Evolutionary conservation across 2,888 invertebrate genomes (phyloP).

Genomic region (Tenthredo distinguenda): DNA sequence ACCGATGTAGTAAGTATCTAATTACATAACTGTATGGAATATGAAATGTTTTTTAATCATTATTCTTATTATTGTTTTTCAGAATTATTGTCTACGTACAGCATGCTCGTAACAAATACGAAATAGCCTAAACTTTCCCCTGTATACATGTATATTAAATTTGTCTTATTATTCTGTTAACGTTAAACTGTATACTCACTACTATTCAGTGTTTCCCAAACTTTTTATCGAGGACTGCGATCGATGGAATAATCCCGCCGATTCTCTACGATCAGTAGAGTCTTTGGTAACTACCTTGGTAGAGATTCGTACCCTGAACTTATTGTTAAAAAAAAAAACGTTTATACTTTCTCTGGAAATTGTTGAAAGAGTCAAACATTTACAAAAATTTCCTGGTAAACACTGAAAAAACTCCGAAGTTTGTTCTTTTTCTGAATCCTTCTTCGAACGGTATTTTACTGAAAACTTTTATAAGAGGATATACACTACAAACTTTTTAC

Average conservation of each 20-base stretch:
- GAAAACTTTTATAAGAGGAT: background rate
- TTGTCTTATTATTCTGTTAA: conserved; percentile 20
- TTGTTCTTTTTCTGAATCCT: background rate
- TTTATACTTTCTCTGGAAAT: background rate
- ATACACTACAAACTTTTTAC: background rate
- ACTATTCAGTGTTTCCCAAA: conserved; percentile 16
- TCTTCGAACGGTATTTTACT: background rate
- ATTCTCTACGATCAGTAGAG: background rate
- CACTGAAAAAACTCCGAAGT: background rate
- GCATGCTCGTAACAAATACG: conserved; percentile 31
- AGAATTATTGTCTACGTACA: conserved; percentile 45
- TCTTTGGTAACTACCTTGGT: background rate
- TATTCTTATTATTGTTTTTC: conserved; percentile 51
- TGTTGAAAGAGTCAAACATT: background rate
- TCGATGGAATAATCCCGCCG: background rate
- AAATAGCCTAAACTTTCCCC: conserved; percentile 39
- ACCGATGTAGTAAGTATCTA: background rate
- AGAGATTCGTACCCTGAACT: background rate
- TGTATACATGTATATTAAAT: conserved; percentile 6
- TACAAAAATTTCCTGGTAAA: background rate
- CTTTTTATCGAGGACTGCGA: conserved; percentile 18
- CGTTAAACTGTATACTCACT: conserved; percentile 10
- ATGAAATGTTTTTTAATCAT: conserved; percentile 35
- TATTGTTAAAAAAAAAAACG: background rate
- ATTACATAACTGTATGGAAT: conserved; percentile 7